A percentile compares a stretch with the other conserved stretches of the same genome.
These are phyloP conservation scores for Aleiodes alternator DNA, from an alignment of 2,888 invertebrate genomes.

Conservation along the genomic window DNA sequence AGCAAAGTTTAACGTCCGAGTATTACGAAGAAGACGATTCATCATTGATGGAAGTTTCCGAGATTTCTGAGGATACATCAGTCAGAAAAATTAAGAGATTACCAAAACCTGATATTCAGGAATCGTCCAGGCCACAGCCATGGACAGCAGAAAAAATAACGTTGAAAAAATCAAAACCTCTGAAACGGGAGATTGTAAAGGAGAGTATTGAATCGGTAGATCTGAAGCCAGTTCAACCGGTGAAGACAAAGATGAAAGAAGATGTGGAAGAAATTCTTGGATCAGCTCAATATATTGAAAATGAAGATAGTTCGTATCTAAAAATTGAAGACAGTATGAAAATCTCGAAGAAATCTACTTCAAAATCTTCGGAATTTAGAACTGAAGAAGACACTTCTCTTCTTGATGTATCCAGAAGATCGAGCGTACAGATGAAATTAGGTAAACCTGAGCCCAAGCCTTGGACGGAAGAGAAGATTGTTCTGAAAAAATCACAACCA, in stretches of 20 bases:
- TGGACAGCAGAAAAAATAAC: conserved; percentile 71
- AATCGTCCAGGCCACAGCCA: conserved; percentile 58
- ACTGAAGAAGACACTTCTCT: conserved; percentile 62
- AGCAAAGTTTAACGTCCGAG: conserved; percentile 54
- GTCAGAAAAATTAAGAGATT: conserved; percentile 46
- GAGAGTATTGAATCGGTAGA: conserved; percentile 64
- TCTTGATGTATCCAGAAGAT: conserved; percentile 56
- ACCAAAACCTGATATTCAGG: conserved; percentile 47
- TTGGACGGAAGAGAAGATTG: conserved; percentile 71
- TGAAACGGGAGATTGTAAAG: conserved; percentile 62
- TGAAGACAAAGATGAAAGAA: conserved; percentile 47
- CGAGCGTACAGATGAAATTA: conserved; percentile 60
- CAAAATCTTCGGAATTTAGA: conserved; percentile 62
- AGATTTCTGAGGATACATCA: conserved; percentile 50
- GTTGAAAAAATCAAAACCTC: conserved; percentile 66
- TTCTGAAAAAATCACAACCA: conserved; percentile 65
- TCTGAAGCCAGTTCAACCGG: conserved; percentile 70
- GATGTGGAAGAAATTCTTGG: conserved; percentile 37
- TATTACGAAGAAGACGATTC: conserved; percentile 55
- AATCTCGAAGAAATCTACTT: conserved; percentile 26
- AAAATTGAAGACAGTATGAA: conserved; percentile 1
- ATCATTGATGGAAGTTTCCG: conserved; percentile 47
- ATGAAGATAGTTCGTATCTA: too few relatives aligned
- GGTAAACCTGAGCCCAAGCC: conserved; percentile 74
- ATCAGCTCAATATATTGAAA: too few relatives aligned